Evolutionary conservation across 2,888 invertebrate genomes (phyloP).

Genomic region (Sminthurides aquaticus): DNA sequence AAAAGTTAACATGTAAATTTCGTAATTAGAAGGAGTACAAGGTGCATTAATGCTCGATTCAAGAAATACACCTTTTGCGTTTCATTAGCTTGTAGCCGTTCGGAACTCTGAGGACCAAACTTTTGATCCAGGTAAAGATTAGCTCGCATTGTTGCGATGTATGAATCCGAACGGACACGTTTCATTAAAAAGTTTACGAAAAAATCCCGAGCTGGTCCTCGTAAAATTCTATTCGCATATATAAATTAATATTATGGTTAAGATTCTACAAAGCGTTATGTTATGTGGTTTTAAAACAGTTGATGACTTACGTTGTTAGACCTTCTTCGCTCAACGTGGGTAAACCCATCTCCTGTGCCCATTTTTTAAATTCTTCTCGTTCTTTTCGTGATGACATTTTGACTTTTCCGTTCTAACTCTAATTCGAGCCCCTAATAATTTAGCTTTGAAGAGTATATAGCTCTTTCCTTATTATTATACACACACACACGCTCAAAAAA

Average conservation of each 20-base stretch:
- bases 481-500: too few species aligned
- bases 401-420: not conserved
- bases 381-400: not conserved
- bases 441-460: too few species aligned
- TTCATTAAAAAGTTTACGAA: slow-evolving; percentile 5
- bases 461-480: too few species aligned
- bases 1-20: too few species aligned
- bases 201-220: slow-evolving; percentile 20
- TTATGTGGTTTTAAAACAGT: not conserved
- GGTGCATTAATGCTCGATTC: too few species aligned
- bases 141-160: slow-evolving; percentile 7
- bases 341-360: slow-evolving; percentile 1
- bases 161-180: slow-evolving; percentile 7
- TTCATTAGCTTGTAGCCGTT: not conserved
- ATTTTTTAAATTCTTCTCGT: slow-evolving; percentile 2
- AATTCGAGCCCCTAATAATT: too few species aligned
- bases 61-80: slow-evolving; percentile 5
- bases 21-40: too few species aligned
- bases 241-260: too few species aligned
- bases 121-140: slow-evolving; percentile 9
- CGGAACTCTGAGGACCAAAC: not conserved
- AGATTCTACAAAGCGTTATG: too few species aligned
- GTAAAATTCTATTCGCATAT: not conserved
- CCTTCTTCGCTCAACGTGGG: not conserved
- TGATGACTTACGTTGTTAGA: not conserved